These are phyloP conservation scores for Hippopotamus amphibius DNA, from an alignment of 2,113 vertebrate species.

Conservation along the genomic window DNA sequence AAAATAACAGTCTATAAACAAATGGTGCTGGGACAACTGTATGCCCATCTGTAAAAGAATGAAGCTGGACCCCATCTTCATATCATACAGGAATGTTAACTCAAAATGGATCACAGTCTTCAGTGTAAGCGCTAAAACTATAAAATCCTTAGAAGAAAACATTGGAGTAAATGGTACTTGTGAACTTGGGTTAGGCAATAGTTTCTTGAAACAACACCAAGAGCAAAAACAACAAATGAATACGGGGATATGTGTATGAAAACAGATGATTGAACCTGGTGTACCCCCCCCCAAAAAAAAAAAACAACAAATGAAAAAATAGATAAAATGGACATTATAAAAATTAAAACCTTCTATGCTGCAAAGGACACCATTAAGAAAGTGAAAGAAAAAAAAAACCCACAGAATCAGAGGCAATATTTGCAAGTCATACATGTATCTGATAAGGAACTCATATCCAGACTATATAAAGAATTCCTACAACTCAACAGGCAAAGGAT, in stretches of 20 bases:
- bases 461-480: not conserved
- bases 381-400: not conserved
- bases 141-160: slow-evolving; percentile 22
- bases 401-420: not conserved
- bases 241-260: too few relatives aligned
- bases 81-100: not conserved
- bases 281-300: not conserved
- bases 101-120: not conserved
- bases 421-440: not conserved
- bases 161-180: not conserved
- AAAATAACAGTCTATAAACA: slow-evolving; percentile 15
- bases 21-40: not conserved
- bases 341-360: not conserved
- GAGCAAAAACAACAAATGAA: not conserved
- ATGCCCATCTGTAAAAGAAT: not conserved
- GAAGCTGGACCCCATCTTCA: not conserved
- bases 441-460: not conserved
- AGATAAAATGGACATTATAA: not conserved
- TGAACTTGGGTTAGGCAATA: not conserved
- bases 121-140: slow-evolving; percentile 6
- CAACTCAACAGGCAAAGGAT: not conserved
- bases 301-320: not conserved
- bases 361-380: slow-evolving; percentile 12
- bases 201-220: not conserved
- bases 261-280: too few relatives aligned